Conservation (phyloP, 1,140 invertebrate species). For the Drosophila ambigua region DNA sequence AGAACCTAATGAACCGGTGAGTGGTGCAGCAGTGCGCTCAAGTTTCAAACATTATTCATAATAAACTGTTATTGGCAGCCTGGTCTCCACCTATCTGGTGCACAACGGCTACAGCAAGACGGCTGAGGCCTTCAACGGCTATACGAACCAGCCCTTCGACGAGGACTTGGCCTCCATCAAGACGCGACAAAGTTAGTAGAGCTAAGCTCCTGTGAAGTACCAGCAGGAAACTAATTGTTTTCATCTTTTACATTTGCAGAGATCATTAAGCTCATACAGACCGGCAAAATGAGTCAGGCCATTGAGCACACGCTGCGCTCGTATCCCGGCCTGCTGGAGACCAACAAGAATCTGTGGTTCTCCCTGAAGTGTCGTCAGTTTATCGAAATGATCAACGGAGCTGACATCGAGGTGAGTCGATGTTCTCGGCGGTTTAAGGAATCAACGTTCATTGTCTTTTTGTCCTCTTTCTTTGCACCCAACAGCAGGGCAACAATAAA, state of each 20-base stretch:
- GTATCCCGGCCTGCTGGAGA: slow-evolving; percentile 95
- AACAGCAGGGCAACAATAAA: slow-evolving; percentile 71
- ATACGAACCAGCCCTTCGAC: slow-evolving; percentile 94
- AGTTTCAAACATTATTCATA: neutral
- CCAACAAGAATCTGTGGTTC: slow-evolving; percentile 95
- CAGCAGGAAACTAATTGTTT: slow-evolving; percentile 22
- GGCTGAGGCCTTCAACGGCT: slow-evolving; percentile 97
- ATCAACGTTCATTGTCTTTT: neutral
- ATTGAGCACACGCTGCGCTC: slow-evolving; percentile 94
- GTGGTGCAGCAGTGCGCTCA: neutral
- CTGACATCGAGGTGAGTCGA: slow-evolving; percentile 87
- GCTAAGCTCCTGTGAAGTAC: neutral
- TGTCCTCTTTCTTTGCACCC: neutral
- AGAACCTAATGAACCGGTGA: slow-evolving; percentile 70
- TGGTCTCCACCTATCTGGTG: slow-evolving; percentile 98
- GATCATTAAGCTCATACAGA: slow-evolving; percentile 96
- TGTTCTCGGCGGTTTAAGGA: no score
- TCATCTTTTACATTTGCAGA: slow-evolving; percentile 85
- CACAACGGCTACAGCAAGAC: slow-evolving; percentile 99
- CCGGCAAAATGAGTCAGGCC: slow-evolving; percentile 97
- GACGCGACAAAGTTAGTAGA: slow-evolving; percentile 96
- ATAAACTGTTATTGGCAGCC: slow-evolving; percentile 86
- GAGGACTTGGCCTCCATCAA: slow-evolving; percentile 98
- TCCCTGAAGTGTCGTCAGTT: slow-evolving; percentile 98
- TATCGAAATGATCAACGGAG: slow-evolving; percentile 96